Base-by-base conservation (phyloP, 2,888 invertebrate genomes). In the Trimorus sp. region DNA sequence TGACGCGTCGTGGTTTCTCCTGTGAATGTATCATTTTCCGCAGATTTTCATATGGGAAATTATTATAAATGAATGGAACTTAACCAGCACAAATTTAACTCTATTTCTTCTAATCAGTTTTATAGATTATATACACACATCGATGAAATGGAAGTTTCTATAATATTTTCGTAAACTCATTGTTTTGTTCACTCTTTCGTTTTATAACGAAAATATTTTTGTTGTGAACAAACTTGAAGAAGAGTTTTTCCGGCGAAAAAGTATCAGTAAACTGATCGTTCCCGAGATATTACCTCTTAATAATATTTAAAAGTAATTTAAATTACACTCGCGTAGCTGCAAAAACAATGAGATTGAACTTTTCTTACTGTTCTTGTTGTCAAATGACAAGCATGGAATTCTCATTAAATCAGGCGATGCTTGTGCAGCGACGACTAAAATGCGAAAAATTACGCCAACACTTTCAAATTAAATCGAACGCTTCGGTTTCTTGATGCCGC, bases 341-440 rank as follows among this genome's bases (percentile, higher is more conserved):
- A 60, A 80, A 59, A 26, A 60, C 80, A 76, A 73, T 68, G 81
- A 81, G 71, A 76, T 71, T 71, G 68, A 75, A 83, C 59, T 78
- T 79, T n/a, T 70, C 76, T 83, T 80, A 45, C 71, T 54, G 51
- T 51, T 68, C 78, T 71, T 60, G 75, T 81, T 69, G 81, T 62
- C 73, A 73, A 83, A 81, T 83, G 83, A 81, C 79, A 76, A 74
- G 83, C 79, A 73, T 76, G 81, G 79, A 83, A 83, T 83, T 81
- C 66, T 69, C 76, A 83, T 83, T 83, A 79, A 83, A 78, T 73
- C 73, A 60, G 76, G 76, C 79, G 75, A 79, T 77, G 68, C 74
- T 63, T 58, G 66, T 53, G 51, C 51, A 63, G 68, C 37, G 51
- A 45, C 45, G 54, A 63, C n/a, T 77, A 74, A 68, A 81, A 82